Conservation (phyloP, 2,888 invertebrate genomes). For the Blomia tropicalis region DNA sequence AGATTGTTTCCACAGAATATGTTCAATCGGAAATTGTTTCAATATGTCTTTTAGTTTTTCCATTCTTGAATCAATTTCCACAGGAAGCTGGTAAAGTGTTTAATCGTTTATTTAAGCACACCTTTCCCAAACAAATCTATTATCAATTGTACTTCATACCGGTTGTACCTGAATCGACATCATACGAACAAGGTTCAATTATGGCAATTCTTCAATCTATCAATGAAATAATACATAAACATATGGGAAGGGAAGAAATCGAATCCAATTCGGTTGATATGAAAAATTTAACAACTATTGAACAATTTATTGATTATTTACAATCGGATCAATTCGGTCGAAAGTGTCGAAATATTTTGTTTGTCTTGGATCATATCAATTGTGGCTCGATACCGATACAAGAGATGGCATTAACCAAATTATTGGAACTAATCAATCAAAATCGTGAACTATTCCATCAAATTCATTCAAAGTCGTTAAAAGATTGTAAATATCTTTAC, state of each 20-base stretch:
- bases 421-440: background rate
- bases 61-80: background rate
- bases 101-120: background rate
- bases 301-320: background rate
- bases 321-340: background rate
- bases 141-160: background rate
- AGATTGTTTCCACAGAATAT: background rate
- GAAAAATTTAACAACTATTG: background rate
- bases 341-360: background rate
- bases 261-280: background rate
- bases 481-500: background rate
- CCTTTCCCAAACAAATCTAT: background rate
- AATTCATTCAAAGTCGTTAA: background rate
- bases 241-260: background rate
- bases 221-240: background rate
- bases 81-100: background rate
- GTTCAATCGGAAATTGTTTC: background rate
- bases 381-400: background rate
- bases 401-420: background rate
- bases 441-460: background rate
- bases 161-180: background rate
- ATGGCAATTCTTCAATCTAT: background rate
- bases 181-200: background rate
- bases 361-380: background rate
- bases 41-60: background rate